Conservation (phyloP, 2,797 vertebrate genomes). For the Centropyge bicolor region DNA sequence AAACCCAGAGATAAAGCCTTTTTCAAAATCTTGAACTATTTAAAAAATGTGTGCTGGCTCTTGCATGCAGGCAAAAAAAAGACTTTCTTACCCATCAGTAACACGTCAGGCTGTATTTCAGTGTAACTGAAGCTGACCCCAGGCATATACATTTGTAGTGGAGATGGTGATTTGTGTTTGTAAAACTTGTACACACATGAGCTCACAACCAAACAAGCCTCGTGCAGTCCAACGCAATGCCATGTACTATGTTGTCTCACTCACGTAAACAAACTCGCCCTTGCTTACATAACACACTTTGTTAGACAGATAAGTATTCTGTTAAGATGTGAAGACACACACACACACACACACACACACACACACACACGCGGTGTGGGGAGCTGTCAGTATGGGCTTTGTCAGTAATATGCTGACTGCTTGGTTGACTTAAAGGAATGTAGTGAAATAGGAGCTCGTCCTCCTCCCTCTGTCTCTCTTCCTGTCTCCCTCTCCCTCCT, state of each 20-base stretch:
- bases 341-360: constrained; percentile 15
- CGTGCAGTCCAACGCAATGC: constrained; percentile 11
- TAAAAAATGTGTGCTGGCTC: background rate
- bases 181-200: constrained; percentile 51
- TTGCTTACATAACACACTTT: constrained; percentile 52
- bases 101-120: constrained; percentile 26
- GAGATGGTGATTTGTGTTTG: constrained; percentile 62
- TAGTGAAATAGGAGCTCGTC: constrained; percentile 82
- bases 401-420: constrained; percentile 86
- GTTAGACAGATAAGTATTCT: constrained; percentile 14
- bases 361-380: constrained; percentile 40
- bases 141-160: constrained; percentile 35
- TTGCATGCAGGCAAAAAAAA: constrained; percentile 4
- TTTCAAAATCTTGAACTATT: background rate
- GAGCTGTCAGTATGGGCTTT: constrained; percentile 86
- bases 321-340: constrained; percentile 9
- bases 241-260: constrained; percentile 27
- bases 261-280: constrained; percentile 37
- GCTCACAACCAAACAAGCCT: constrained; percentile 43
- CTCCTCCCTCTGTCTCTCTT: constrained; percentile 48
- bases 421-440: constrained; percentile 87
- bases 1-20: background rate
- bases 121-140: constrained; percentile 23
- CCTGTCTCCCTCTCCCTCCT: constrained; percentile 36
- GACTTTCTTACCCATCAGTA: background rate